Percentiles rank a stretch among this genome's conserved stretches.
phyloP scores from a whole-genome alignment of 2,113 vertebrate genomes.

The Fulmarus glacialis region DNA sequence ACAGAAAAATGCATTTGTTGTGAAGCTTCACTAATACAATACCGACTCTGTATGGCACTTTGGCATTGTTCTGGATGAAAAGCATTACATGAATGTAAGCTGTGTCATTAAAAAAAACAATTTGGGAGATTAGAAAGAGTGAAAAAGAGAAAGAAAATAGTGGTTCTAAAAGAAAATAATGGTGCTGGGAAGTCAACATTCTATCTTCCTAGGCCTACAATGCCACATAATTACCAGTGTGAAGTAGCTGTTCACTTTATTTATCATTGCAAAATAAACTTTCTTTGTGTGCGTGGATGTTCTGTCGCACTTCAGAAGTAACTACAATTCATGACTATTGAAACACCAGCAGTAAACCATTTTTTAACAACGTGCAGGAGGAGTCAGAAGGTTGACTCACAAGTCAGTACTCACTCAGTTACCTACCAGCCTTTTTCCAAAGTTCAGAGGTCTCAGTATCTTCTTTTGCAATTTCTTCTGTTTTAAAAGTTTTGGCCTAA shows the following conservation, averaged over 20 bases:
- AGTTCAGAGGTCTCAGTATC: neutral
- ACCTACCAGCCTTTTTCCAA: neutral
- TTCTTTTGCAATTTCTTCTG: neutral
- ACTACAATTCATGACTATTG: neutral
- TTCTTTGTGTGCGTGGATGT: neutral
- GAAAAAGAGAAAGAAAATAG: neutral
- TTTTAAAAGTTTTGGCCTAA: neutral
- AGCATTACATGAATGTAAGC: neutral
- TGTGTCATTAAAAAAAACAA: neutral
- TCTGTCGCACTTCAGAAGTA: neutral
- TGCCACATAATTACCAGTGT: neutral
- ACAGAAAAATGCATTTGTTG: neutral
- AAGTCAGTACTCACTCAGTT: neutral
- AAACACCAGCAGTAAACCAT: neutral
- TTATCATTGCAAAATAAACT: neutral
- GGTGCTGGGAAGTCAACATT: neutral
- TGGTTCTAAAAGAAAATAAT: neutral
- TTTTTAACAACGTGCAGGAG: neutral
- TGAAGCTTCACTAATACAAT: neutral
- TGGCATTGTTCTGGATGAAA: constrained; percentile 15
- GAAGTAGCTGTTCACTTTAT: neutral
- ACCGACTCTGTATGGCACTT: neutral
- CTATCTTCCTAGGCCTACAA: neutral
- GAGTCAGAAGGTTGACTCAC: neutral
- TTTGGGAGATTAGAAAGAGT: neutral